Percentiles rank a stretch among this genome's conserved stretches.
Conservation (phyloP, 2,113 vertebrate genomes). For the Chaetodon auriga region DNA sequence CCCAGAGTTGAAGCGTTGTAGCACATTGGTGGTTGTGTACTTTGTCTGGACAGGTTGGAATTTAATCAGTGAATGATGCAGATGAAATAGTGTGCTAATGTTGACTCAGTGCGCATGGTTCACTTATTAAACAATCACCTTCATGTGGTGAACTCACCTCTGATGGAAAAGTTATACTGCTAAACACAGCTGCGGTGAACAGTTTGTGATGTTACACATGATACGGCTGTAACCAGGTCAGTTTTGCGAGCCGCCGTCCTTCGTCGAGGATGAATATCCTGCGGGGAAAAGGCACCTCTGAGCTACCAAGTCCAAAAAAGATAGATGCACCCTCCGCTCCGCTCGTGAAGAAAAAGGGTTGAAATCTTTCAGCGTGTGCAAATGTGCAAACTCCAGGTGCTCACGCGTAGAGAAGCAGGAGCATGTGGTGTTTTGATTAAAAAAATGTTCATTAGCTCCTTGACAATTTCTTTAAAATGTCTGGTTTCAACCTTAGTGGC, state of each 20-base stretch:
- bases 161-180: background rate
- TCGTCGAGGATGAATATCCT: too few species aligned
- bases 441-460: too few species aligned
- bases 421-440: too few species aligned
- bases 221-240: background rate
- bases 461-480: too few species aligned
- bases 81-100: constrained; percentile 16
- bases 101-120: constrained; percentile 39
- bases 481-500: too few species aligned
- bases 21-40: background rate
- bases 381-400: too few species aligned
- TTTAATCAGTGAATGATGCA: constrained; percentile 42
- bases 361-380: too few species aligned
- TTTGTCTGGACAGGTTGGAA: constrained; percentile 38
- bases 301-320: background rate
- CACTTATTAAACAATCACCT: constrained; percentile 4
- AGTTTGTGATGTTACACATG: background rate
- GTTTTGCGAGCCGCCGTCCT: background rate
- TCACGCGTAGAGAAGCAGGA: too few species aligned
- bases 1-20: background rate
- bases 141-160: background rate
- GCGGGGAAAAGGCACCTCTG: background rate
- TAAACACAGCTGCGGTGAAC: background rate
- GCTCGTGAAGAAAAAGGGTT: too few species aligned
- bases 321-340: too few species aligned